Conservation (phyloP, 2,113 vertebrate genomes). For the Sorex araneus region DNA sequence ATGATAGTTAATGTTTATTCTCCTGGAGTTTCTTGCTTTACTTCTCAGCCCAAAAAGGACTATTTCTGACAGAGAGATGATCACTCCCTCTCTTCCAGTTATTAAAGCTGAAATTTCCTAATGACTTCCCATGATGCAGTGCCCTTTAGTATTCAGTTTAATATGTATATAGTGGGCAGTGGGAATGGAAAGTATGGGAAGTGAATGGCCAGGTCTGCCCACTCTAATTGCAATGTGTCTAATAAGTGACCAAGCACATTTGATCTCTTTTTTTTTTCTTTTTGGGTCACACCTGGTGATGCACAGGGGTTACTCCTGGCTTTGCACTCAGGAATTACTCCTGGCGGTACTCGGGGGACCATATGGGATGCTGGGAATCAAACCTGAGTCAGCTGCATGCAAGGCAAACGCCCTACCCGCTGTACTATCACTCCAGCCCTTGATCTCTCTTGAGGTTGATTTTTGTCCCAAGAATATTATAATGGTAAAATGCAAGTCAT, state of each 20-base stretch:
- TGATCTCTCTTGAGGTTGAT: neutral
- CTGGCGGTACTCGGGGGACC: too few species aligned
- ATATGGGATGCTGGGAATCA: too few species aligned
- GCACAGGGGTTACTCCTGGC: too few species aligned
- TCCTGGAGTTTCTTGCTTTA: slow-evolving; percentile 11
- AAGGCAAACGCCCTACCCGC: too few species aligned
- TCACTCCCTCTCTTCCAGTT: neutral
- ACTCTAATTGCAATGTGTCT: neutral
- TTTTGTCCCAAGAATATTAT: neutral
- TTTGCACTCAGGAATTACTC: too few species aligned
- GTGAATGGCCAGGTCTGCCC: neutral
- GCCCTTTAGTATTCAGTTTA: neutral
- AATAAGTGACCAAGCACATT: neutral
- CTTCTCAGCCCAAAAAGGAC: neutral
- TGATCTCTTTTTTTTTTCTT: neutral
- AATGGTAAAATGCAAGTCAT: neutral
- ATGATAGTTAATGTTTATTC: neutral
- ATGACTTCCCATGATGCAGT: neutral
- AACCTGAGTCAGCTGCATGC: too few species aligned
- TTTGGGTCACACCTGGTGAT: too few species aligned
- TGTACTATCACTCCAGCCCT: too few species aligned
- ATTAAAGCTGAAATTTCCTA: neutral
- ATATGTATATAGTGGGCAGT: neutral
- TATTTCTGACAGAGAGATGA: neutral
- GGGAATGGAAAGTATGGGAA: neutral